These are phyloP conservation scores for Cephonodes hylas DNA, from an alignment of 2,888 invertebrate genomes.

Conservation along the genomic window DNA sequence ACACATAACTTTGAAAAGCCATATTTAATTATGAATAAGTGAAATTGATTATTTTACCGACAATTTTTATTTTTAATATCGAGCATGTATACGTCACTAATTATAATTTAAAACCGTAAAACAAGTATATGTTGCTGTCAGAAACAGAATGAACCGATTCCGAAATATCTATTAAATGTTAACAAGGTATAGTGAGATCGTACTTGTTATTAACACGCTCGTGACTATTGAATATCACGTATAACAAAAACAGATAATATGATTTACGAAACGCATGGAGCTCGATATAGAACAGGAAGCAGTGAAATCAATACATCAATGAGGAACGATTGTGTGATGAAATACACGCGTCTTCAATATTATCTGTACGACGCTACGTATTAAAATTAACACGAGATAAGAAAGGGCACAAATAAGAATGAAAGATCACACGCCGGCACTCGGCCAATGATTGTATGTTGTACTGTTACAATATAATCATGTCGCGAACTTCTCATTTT, in stretches of 20 bases:
- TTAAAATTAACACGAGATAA: constrained; percentile 57
- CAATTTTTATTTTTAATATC: no score
- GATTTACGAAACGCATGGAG: not conserved
- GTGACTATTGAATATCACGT: not conserved
- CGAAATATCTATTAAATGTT: not conserved
- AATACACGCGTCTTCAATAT: constrained; percentile 18
- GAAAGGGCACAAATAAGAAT: constrained; percentile 49
- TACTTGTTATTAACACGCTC: not conserved
- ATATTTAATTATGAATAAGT: no score
- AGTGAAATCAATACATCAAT: not conserved
- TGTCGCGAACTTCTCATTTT: not conserved
- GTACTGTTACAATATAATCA: not conserved
- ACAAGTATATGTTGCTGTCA: no score
- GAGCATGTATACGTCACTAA: no score
- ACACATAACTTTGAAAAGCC: no score
- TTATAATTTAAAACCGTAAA: no score
- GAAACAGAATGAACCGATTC: no score
- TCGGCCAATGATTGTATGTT: not conserved
- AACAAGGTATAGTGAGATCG: not conserved
- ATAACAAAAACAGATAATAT: not conserved
- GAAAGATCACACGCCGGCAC: constrained; percentile 7
- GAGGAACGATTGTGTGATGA: constrained; percentile 7
- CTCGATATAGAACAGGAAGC: not conserved
- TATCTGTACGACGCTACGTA: constrained; percentile 44
- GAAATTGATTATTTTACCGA: no score